phyloP scores from a whole-genome alignment of 2,888 invertebrate species.

The Phyllotreta striolata region DNA sequence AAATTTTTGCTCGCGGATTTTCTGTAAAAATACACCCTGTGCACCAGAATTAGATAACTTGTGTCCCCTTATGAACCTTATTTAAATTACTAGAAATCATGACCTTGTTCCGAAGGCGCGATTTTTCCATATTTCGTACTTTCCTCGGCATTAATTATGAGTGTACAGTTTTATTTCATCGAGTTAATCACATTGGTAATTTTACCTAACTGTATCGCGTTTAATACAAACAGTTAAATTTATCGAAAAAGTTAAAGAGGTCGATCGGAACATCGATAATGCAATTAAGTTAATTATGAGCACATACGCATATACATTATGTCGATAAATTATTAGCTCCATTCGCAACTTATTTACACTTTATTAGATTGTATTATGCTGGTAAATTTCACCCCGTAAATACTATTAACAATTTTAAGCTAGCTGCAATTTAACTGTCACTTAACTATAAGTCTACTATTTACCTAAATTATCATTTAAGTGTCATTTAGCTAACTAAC shows the following conservation, averaged over 20 bases:
- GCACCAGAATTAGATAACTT: not conserved
- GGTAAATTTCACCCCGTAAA: too few species aligned
- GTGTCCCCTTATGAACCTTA: not conserved
- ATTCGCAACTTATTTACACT: too few species aligned
- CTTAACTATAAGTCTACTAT: too few species aligned
- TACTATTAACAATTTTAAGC: too few species aligned
- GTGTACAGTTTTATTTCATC: not conserved
- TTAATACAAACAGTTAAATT: conserved; percentile 9
- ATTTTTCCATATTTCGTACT: not conserved
- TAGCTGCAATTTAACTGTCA: too few species aligned
- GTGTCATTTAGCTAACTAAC: not conserved
- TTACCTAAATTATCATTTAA: not conserved
- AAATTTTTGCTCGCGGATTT: too few species aligned
- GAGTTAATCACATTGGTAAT: conserved; percentile 15
- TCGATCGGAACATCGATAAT: not conserved
- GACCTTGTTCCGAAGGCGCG: not conserved
- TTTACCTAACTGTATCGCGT: conserved; percentile 18
- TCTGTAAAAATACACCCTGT: too few species aligned
- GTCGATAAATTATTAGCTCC: not conserved
- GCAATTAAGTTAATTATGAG: conserved; percentile 8
- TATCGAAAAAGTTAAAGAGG: conserved; percentile 4
- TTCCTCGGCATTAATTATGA: not conserved
- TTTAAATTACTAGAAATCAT: conserved; percentile 1
- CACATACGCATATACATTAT: not conserved
- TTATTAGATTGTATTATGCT: too few species aligned